Conservation (phyloP, 2,888 invertebrate species). For the Limenitis camilla region DNA sequence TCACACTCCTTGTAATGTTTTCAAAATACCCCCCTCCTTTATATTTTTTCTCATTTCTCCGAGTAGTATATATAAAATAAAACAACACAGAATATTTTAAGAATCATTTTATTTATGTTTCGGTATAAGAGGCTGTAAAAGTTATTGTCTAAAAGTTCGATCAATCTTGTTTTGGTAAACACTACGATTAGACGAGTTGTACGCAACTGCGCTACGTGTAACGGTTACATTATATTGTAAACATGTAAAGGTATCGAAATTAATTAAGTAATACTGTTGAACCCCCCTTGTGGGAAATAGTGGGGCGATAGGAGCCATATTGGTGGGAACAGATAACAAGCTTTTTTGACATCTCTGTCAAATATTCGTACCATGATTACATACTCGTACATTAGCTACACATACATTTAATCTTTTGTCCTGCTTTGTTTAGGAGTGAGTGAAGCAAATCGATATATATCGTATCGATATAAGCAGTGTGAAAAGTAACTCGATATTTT, state of each 20-base stretch:
- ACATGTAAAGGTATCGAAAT: constrained; percentile 55
- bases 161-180: constrained; percentile 52
- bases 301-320: constrained; percentile 34
- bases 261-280: constrained; percentile 71
- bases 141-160: constrained; percentile 70
- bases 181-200: constrained; percentile 11
- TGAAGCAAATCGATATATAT: no score
- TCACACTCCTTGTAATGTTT: no score
- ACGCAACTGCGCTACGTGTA: not conserved
- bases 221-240: constrained; percentile 37
- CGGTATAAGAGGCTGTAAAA: constrained; percentile 69
- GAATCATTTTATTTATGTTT: constrained; percentile 66
- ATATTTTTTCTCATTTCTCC: not conserved
- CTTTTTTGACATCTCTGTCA: constrained; percentile 13
- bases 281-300: constrained; percentile 38
- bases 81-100: constrained; percentile 47
- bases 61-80: constrained; percentile 19
- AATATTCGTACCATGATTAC: constrained; percentile 13
- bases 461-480: no score
- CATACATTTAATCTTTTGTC: no score
- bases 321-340: constrained; percentile 29
- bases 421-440: no score
- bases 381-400: no score
- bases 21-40: no score
- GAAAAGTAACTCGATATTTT: no score